Base-by-base conservation (phyloP, 2,797 vertebrate species). In the Propithecus perrieri region DNA sequence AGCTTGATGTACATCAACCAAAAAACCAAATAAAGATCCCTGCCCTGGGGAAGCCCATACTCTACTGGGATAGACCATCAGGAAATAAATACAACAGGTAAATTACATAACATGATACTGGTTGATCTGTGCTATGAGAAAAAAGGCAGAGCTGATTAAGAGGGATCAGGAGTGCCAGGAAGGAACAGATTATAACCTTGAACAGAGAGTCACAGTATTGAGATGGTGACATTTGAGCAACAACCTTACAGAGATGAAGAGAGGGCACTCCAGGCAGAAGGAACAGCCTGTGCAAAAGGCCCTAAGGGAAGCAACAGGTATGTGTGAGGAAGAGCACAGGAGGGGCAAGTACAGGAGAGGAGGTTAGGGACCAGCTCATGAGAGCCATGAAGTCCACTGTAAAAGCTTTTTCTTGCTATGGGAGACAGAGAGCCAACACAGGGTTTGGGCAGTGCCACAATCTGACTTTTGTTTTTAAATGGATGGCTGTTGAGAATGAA, bases 341-440 rank as follows among this genome's bases (percentile, higher is more conserved):
- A 0, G 12, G 15, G 46, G 2, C 0, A 0, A 14, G 11, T 1
- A n/a, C 30, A 48, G 35, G 9, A 79, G 35, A 69, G 35, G 41
- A 81, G 28, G 22, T 4, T 0, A 33, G 18, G 57, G 57, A 59
- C 10, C 35, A 30, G 53, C 15, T 8, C 50, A 35, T 17, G 4
- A 46, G 6, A 20, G 35, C 14, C 80, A 38, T 1, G 2, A 28
- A 18, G 35, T 48, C 85, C 20, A 72, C 30, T 11, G 33, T n/a
- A 17, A 61, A 89, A 81, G 26, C 24, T 41, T 15, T 35, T 38
- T 69, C 48, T 46, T 72, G 22, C 50, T 28, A 22, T 1, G 12
- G 57, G n/a, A 87, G 78, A 86, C 8, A 53, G 61, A 53, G 26
- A 59, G 24, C 30, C 48, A 80, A 74, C 10, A 46, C n/a, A 74